These are phyloP conservation scores for Pseudococcus longispinus DNA, from an alignment of 2,888 invertebrate genomes.

Conservation along the genomic window DNA sequence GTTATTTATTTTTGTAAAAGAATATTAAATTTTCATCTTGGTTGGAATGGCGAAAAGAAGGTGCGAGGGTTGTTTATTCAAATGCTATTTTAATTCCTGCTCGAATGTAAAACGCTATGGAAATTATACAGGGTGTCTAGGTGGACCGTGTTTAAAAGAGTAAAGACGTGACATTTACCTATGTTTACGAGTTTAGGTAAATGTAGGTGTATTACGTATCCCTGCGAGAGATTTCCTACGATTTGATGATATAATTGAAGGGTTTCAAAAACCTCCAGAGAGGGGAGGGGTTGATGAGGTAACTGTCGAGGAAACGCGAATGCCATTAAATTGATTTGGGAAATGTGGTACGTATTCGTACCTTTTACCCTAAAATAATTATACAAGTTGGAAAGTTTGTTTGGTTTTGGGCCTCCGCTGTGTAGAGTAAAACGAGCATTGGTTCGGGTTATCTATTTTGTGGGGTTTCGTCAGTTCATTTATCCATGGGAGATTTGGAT, in stretches of 20 bases:
- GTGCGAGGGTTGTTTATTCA: neutral
- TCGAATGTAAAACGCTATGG: neutral
- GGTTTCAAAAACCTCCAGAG: neutral
- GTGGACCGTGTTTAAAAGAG: neutral
- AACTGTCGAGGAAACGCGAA: neutral
- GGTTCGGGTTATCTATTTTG: no score
- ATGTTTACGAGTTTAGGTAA: neutral
- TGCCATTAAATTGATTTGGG: constrained; percentile 28
- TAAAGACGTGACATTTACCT: neutral
- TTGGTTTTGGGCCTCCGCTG: neutral
- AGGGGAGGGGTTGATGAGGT: no score
- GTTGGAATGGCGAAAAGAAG: neutral
- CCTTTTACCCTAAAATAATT: constrained; percentile 36
- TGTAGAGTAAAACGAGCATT: neutral
- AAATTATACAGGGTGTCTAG: neutral
- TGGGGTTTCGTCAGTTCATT: no score
- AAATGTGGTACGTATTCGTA: neutral
- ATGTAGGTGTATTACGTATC: neutral
- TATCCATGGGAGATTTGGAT: no score
- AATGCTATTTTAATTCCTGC: neutral
- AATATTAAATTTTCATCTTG: neutral
- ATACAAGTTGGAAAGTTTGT: constrained; percentile 16
- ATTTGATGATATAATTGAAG: neutral
- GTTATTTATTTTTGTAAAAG: neutral
- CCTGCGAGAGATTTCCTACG: neutral